Percentiles rank a stretch among this genome's conserved stretches.
Evolutionary conservation across 2,797 vertebrate species (phyloP).

Genomic region (Liparis tanakae): DNA sequence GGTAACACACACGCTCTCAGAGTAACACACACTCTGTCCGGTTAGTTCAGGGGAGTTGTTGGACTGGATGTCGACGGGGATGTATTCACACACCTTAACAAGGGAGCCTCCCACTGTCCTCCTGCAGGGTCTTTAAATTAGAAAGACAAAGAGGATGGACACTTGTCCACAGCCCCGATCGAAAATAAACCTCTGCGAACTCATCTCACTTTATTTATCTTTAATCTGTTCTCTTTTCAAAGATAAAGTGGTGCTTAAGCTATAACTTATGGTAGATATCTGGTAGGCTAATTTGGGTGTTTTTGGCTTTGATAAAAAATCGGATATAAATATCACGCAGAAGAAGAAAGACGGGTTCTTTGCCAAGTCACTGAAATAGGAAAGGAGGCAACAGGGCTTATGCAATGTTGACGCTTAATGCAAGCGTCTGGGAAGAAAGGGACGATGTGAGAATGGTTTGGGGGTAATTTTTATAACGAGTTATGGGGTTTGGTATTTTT

Average conservation of each 20-base stretch:
- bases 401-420: not conserved
- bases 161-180: constrained; percentile 39
- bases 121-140: constrained; percentile 50
- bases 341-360: constrained; percentile 12
- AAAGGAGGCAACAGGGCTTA: not conserved
- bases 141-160: constrained; percentile 55
- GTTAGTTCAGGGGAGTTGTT: constrained; percentile 22
- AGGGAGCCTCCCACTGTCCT: constrained; percentile 46
- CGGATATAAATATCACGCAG: constrained; percentile 10
- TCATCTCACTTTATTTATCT: constrained; percentile 31
- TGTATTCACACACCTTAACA: constrained; percentile 40
- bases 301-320: constrained; percentile 6
- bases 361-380: not conserved
- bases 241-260: constrained; percentile 14
- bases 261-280: constrained; percentile 11
- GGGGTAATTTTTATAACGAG: no score
- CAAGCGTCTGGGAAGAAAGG: not conserved
- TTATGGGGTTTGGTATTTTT: not conserved
- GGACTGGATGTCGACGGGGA: constrained; percentile 7
- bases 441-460: not conserved
- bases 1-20: constrained; percentile 1
- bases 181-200: constrained; percentile 49
- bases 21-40: constrained; percentile 7
- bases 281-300: not conserved
- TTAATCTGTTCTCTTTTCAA: constrained; percentile 14